phyloP scores from a whole-genome alignment of 2,888 invertebrate genomes.

The Seira sanloemensis region DNA sequence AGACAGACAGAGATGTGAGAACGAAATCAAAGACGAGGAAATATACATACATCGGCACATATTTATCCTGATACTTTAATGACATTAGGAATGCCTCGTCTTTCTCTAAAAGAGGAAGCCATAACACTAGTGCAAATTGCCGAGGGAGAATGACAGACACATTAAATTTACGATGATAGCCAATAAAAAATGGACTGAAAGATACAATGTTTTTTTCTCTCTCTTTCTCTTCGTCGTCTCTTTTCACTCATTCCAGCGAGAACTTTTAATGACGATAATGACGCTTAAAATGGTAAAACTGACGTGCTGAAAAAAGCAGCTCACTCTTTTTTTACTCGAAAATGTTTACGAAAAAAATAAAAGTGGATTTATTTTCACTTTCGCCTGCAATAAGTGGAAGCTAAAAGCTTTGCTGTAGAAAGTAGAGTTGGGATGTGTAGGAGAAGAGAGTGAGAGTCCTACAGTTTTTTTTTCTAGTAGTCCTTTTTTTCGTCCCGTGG shows the following conservation, averaged over 20 bases:
- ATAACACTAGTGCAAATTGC: not conserved
- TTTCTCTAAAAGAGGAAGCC: not conserved
- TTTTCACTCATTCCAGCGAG: too few relatives aligned
- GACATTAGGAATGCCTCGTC: not conserved
- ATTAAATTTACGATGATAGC: slow-evolving; percentile 48
- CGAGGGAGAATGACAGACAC: slow-evolving; percentile 46
- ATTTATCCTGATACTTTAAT: not conserved
- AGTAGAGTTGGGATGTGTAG: not conserved
- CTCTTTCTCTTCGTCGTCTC: not conserved
- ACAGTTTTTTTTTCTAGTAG: not conserved
- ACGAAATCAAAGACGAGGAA: not conserved
- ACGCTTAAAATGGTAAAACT: not conserved
- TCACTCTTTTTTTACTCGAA: not conserved
- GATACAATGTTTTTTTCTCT: not conserved
- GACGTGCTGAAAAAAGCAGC: not conserved
- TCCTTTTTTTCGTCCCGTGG: not conserved
- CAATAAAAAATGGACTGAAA: slow-evolving; percentile 15
- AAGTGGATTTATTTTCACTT: slow-evolving; percentile 2
- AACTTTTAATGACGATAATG: slow-evolving; percentile 12
- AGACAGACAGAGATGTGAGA: not conserved
- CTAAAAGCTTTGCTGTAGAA: not conserved
- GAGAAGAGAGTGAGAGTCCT: not conserved
- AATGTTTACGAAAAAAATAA: not conserved
- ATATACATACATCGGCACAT: not conserved
- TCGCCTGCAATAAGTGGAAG: not conserved